phyloP scores from a whole-genome alignment of 2,888 invertebrate species.

The Ochropleura plecta region DNA sequence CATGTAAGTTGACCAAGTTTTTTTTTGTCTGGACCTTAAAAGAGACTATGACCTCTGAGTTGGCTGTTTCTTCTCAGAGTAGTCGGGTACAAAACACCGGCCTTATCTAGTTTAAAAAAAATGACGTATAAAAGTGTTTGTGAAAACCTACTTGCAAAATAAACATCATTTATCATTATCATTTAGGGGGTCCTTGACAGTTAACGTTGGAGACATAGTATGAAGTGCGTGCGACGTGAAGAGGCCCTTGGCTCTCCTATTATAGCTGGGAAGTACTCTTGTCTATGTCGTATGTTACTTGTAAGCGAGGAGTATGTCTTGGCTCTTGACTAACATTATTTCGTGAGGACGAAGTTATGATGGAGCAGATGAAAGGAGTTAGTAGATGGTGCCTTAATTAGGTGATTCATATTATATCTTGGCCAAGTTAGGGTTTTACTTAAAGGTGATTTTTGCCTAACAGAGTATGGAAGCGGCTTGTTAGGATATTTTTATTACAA shows the following conservation, averaged over 20 bases:
- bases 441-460: too few relatives aligned
- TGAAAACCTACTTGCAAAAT: too few relatives aligned
- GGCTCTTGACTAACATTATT: slow-evolving; percentile 3
- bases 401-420: background rate
- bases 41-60: too few relatives aligned
- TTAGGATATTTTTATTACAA: too few relatives aligned
- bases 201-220: slow-evolving; percentile 21
- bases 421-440: background rate
- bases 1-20: too few relatives aligned
- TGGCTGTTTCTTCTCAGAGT: too few relatives aligned
- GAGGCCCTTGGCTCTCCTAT: slow-evolving; percentile 19
- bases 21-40: too few relatives aligned
- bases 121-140: too few relatives aligned
- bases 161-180: too few relatives aligned
- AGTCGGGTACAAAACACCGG: too few relatives aligned
- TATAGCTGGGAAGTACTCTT: slow-evolving; percentile 10
- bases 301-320: slow-evolving; percentile 13
- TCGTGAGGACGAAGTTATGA: background rate
- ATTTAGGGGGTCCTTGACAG: slow-evolving; percentile 5
- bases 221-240: slow-evolving; percentile 42
- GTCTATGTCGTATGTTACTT: slow-evolving; percentile 19
- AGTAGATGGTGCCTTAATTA: background rate
- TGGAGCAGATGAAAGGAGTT: background rate
- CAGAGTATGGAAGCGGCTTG: too few relatives aligned
- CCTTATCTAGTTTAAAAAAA: too few relatives aligned